A percentile compares a stretch with the other conserved stretches of the same genome.
Conservation (phyloP, 1,140 invertebrate species). For the Coptotermes formosanus region DNA sequence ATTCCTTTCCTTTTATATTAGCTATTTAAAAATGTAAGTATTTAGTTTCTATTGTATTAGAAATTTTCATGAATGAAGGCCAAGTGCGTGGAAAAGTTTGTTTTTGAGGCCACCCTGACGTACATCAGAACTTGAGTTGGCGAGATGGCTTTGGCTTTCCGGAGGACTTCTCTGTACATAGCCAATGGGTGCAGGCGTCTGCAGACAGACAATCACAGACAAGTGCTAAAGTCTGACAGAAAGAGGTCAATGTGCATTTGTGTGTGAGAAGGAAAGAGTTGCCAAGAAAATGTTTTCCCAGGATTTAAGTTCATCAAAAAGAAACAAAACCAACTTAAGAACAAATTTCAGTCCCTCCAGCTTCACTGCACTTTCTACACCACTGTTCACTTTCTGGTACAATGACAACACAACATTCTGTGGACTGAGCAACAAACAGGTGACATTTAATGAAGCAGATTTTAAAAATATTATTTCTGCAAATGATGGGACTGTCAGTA, state of each 20-base stretch:
- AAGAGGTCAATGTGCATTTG: background rate
- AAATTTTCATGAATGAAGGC: constrained; percentile 43
- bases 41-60: background rate
- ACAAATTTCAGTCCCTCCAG: too few relatives aligned
- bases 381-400: too few relatives aligned
- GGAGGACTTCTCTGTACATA: constrained; percentile 44
- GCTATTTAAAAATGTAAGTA: background rate
- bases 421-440: too few relatives aligned
- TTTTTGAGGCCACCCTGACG: constrained; percentile 56
- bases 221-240: constrained; percentile 21
- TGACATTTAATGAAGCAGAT: too few relatives aligned
- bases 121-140: constrained; percentile 47
- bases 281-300: constrained; percentile 4
- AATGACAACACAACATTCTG: too few relatives aligned
- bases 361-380: too few relatives aligned
- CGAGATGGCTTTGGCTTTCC: constrained; percentile 41
- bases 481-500: background rate
- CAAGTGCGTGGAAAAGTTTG: constrained; percentile 61
- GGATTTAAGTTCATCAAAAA: too few relatives aligned
- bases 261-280: constrained; percentile 26
- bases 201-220: constrained; percentile 38
- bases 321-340: too few relatives aligned
- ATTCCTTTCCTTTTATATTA: constrained; percentile 1
- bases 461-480: too few relatives aligned
- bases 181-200: constrained; percentile 43